Percentiles rank a stretch among this genome's conserved stretches.
These are phyloP conservation scores for Poeciliopsis presidionis DNA, from an alignment of 2,797 vertebrate species.

Conservation along the genomic window DNA sequence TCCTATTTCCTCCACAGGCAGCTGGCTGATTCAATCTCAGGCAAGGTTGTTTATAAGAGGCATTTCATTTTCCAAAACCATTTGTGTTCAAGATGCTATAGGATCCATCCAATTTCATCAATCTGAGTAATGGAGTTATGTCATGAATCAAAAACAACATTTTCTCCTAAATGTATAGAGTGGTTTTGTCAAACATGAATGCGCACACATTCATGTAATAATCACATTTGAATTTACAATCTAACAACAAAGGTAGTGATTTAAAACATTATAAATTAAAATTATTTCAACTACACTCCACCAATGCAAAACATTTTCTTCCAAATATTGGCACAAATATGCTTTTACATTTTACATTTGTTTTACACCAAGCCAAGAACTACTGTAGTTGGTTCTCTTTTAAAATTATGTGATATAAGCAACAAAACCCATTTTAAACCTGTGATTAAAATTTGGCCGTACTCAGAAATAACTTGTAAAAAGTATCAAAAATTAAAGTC, in stretches of 20 bases:
- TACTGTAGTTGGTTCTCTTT: neutral
- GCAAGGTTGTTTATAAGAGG: constrained; percentile 64
- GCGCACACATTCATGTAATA: neutral
- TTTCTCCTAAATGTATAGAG: neutral
- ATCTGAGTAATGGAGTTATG: constrained; percentile 10
- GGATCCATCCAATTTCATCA: constrained; percentile 50
- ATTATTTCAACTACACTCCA: neutral
- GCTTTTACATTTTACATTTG: neutral
- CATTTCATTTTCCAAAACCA: constrained; percentile 60
- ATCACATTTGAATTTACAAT: neutral
- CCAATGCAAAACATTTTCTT: neutral
- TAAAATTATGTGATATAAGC: neutral
- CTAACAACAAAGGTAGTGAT: neutral
- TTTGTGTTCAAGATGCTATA: constrained; percentile 49
- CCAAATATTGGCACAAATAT: neutral
- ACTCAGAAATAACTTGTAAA: neutral
- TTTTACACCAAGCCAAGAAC: neutral
- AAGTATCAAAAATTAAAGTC: neutral
- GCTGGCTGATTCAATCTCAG: constrained; percentile 65
- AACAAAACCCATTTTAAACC: neutral
- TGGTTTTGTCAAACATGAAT: neutral
- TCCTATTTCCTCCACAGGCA: constrained; percentile 31
- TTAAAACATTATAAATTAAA: neutral
- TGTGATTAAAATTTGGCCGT: neutral
- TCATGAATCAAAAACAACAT: constrained; percentile 31